Percentiles rank a stretch among this genome's conserved stretches.
Evolutionary conservation across 2,888 invertebrate genomes (phyloP).

Genomic region (Mesorhabditis sp.): DNA sequence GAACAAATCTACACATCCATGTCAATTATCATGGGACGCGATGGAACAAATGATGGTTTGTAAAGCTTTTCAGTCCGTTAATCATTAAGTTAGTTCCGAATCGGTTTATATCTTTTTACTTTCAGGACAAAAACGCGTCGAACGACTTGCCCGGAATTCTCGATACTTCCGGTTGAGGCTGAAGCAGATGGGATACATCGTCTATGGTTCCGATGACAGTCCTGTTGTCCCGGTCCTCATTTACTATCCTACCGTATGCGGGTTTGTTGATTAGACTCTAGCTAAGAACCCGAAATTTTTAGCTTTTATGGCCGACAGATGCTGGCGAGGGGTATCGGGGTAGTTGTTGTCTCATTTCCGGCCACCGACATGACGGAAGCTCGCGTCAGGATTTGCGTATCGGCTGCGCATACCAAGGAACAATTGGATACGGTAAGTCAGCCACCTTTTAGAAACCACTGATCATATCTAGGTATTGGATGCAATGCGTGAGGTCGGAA

Average conservation of each 20-base stretch:
- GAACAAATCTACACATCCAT: constrained; percentile 81
- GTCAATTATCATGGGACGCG: constrained; percentile 79
- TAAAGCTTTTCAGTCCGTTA: background rate
- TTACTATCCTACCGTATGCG: constrained; percentile 89
- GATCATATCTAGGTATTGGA: background rate
- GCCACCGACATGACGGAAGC: constrained; percentile 91
- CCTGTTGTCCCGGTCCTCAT: constrained; percentile 94
- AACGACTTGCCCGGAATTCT: constrained; percentile 61
- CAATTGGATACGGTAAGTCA: constrained; percentile 72
- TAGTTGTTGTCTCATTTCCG: constrained; percentile 95
- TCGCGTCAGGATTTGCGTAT: constrained; percentile 81
- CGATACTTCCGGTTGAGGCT: constrained; percentile 65
- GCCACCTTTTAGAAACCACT: background rate
- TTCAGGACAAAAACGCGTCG: constrained; percentile 58
- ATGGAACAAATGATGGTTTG: constrained; percentile 69
- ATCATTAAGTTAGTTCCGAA: constrained; percentile 1
- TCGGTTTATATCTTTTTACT: background rate
- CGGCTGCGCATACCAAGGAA: constrained; percentile 86
- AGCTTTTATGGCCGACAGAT: constrained; percentile 82
- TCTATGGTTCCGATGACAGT: constrained; percentile 86
- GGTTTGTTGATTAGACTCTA: constrained; percentile 63
- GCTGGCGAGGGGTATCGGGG: constrained; percentile 73
- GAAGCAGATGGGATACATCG: constrained; percentile 83
- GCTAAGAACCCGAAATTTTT: constrained; percentile 41
- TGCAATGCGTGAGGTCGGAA: background rate